phyloP scores from a whole-genome alignment of 1,140 invertebrate genomes.

The Hyles vespertilio region DNA sequence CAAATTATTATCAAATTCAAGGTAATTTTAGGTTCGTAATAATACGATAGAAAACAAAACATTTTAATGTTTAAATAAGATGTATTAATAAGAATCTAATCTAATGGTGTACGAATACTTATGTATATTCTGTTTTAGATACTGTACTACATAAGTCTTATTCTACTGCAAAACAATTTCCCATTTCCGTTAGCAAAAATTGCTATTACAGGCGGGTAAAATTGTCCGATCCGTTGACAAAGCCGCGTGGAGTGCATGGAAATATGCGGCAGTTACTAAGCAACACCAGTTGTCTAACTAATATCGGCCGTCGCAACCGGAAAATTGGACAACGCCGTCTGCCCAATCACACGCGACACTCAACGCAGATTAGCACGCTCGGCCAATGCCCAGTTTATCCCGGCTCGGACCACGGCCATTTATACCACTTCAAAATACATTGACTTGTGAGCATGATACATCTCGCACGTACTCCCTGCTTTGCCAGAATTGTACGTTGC shows the following conservation, averaged over 20 bases:
- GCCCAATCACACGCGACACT: constrained; percentile 72
- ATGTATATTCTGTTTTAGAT: no score
- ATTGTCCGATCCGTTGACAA: neutral
- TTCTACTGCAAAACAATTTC: no score
- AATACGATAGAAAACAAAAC: no score
- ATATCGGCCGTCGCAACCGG: constrained; percentile 58
- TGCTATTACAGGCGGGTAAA: neutral
- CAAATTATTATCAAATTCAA: no score
- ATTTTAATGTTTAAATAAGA: no score
- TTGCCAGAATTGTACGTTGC: constrained; percentile 48
- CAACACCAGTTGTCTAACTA: constrained; percentile 55
- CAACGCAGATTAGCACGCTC: constrained; percentile 68
- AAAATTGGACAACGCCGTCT: constrained; percentile 70
- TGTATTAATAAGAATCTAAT: no score
- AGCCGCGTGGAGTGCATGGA: constrained; percentile 15
- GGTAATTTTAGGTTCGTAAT: no score
- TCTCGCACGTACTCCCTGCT: constrained; percentile 31
- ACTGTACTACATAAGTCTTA: no score
- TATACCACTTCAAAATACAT: constrained; percentile 45
- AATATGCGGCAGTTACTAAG: constrained; percentile 43
- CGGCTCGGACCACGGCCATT: constrained; percentile 47
- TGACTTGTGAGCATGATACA: constrained; percentile 42
- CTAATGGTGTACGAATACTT: no score
- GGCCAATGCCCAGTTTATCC: constrained; percentile 41
- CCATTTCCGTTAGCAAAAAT: no score